A percentile compares a stretch with the other conserved stretches of the same genome.
phyloP scores from a whole-genome alignment of 1,140 invertebrate genomes.

The Melanaphis sacchari region DNA sequence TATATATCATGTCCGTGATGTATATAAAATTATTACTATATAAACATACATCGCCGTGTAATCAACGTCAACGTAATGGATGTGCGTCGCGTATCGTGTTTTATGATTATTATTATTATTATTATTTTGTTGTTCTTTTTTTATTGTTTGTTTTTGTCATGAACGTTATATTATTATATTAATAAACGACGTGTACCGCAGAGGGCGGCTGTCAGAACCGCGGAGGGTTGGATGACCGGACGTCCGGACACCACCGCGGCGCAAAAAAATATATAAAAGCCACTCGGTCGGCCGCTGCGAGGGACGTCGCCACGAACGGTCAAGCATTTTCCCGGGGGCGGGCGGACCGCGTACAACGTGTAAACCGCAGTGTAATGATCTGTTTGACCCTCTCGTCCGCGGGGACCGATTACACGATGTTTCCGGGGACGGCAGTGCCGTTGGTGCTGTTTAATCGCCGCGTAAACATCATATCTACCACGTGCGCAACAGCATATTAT shows the following conservation, averaged over 20 bases:
- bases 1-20: background rate
- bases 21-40: background rate
- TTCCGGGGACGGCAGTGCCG: background rate
- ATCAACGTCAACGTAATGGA: constrained; percentile 55
- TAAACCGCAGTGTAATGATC: constrained; percentile 48
- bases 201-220: background rate
- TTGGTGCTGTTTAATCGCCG: constrained; percentile 16
- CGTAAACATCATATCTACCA: background rate
- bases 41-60: background rate
- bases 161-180: constrained; percentile 41
- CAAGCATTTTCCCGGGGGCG: constrained; percentile 37
- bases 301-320: constrained; percentile 6
- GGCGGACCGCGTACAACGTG: background rate
- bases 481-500: background rate
- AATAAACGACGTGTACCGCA: constrained; percentile 22
- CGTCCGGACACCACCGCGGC: background rate
- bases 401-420: constrained; percentile 52
- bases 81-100: constrained; percentile 34
- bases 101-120: constrained; percentile 8
- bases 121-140: background rate
- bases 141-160: background rate
- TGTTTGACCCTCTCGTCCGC: constrained; percentile 48
- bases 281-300: background rate
- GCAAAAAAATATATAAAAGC: background rate
- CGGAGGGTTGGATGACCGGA: background rate